Base-by-base conservation (phyloP, 2,113 vertebrate genomes). In the Pterocles orientalis region DNA sequence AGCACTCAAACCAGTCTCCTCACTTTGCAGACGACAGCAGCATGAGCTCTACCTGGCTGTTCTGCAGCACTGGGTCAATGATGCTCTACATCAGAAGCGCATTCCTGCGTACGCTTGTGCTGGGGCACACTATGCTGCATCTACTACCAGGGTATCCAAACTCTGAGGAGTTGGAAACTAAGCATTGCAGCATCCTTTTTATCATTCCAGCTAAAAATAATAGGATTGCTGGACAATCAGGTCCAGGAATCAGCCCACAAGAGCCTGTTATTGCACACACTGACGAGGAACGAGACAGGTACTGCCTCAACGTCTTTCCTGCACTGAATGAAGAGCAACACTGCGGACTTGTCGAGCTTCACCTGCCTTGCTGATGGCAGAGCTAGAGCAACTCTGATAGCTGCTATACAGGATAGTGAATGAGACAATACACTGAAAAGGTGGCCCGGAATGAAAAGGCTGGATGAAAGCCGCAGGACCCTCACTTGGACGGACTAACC, bases 361-460 rank as follows among this genome's bases (percentile, higher is more conserved):
- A 15, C 86, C 79, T 60, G 15, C 94, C 65, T 57, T n/a, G 61
- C 83, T 48, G 65, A 61, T 57, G 75, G 89, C 89, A 83, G 50
- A 87, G 87, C 70, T 31, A 10, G 5, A 6, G 66, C 81, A 76
- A 84, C 71, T 65, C 72, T 3, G 10, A 57, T 29, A 48, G 54
- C 65, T 80, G 84, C 93, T 72, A 33, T 18, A 71, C 48, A 31
- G 53, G 65, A 69, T 13, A 19, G 72, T 10, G 9, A 36, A 64
- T 1, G 60, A 94, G 93, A 95, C 89, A 97, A 90, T 64, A 17
- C 62, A 33, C 47, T 77, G 90, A 71, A 95, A 95, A 96, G 95
- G 89, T 94, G 85, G 86, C 82, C 92, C 82, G 39, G 77, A 86
- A 96, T 82, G 91, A 92, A 93, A 94, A 94, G 73, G 80, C 85